phyloP scores from a whole-genome alignment of 2,113 vertebrate species.

The Nibea coibor region DNA sequence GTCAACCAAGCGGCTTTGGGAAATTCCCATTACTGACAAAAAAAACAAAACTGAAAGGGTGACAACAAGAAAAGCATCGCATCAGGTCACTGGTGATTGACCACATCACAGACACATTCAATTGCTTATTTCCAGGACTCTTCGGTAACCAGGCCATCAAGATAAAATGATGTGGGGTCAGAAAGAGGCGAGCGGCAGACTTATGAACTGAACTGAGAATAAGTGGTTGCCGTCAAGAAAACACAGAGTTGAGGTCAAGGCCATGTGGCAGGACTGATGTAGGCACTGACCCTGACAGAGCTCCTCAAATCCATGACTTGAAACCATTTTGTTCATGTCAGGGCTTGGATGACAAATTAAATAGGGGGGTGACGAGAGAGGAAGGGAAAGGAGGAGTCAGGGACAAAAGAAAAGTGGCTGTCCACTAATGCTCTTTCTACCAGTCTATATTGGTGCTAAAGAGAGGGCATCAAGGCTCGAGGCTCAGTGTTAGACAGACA shows the following conservation, averaged over 20 bases:
- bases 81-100: slow-evolving; percentile 49
- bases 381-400: not conserved
- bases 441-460: slow-evolving; percentile 1
- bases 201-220: slow-evolving; percentile 34
- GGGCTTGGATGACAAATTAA: slow-evolving; percentile 41
- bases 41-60: slow-evolving; percentile 17
- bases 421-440: slow-evolving; percentile 2
- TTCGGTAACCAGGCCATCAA: not conserved
- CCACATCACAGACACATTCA: slow-evolving; percentile 24
- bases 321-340: slow-evolving; percentile 34
- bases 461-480: slow-evolving; percentile 5
- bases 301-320: slow-evolving; percentile 17
- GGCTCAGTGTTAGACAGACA: slow-evolving; percentile 15
- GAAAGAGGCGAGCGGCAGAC: slow-evolving; percentile 21
- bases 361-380: not conserved
- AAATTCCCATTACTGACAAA: slow-evolving; percentile 51
- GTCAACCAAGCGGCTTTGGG: slow-evolving; percentile 43
- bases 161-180: slow-evolving; percentile 43
- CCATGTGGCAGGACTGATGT: slow-evolving; percentile 37
- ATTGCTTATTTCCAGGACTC: slow-evolving; percentile 2
- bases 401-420: slow-evolving; percentile 13
- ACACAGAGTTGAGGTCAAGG: slow-evolving; percentile 27
- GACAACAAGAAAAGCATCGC: slow-evolving; percentile 30
- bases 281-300: slow-evolving; percentile 35
- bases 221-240: not conserved